Conservation (phyloP, 2,113 vertebrate species). For the Mola mola region DNA sequence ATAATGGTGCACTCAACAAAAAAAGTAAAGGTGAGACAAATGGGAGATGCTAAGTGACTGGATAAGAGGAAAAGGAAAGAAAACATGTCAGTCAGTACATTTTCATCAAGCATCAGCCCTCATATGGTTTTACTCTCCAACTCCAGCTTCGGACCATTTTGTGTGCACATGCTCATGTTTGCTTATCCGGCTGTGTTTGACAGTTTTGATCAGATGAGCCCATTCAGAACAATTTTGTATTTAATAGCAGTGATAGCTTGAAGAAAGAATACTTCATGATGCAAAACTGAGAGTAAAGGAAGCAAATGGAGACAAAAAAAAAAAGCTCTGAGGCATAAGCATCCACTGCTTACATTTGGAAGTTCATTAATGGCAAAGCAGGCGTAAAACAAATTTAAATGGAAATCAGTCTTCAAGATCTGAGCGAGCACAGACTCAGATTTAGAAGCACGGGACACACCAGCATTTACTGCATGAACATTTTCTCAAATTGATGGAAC, state of each 20-base stretch:
- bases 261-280: background rate
- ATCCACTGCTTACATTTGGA: no score
- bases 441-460: background rate
- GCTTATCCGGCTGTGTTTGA: background rate
- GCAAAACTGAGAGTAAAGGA: background rate
- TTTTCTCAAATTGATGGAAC: no score
- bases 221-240: constrained; percentile 7
- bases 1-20: constrained; percentile 10
- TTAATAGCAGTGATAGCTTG: background rate
- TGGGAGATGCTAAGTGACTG: background rate
- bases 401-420: constrained; percentile 19
- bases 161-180: background rate
- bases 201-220: background rate
- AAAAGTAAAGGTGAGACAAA: constrained; percentile 2
- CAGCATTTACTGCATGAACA: no score
- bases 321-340: constrained; percentile 19
- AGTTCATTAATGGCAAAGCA: constrained; percentile 15
- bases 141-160: background rate
- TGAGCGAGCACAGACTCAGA: no score
- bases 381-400: constrained; percentile 26
- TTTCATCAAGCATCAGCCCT: background rate
- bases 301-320: constrained; percentile 14
- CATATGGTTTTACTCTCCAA: background rate
- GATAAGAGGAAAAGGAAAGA: background rate
- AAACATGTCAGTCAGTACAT: background rate